Evolutionary conservation across 2,888 invertebrate genomes (phyloP).

Genomic region (Apotomis turbidana): DNA sequence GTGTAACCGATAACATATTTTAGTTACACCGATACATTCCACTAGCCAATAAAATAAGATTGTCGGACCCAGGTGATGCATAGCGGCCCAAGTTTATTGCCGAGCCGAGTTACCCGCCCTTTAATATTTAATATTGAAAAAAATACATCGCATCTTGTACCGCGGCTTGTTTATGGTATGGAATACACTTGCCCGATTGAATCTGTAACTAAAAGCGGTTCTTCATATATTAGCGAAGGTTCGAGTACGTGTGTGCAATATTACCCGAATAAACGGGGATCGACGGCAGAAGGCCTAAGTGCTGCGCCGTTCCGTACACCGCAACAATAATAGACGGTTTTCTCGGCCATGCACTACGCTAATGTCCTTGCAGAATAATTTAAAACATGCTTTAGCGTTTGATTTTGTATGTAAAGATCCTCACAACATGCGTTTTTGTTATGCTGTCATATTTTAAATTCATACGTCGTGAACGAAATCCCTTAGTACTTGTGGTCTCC

Average conservation of each 20-base stretch:
- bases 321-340: slow-evolving; percentile 13
- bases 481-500: too few species aligned
- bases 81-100: slow-evolving; percentile 76
- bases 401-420: neutral
- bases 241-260: slow-evolving; percentile 4
- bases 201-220: slow-evolving; percentile 45
- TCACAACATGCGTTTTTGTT: too few species aligned
- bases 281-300: neutral
- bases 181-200: slow-evolving; percentile 49
- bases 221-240: slow-evolving; percentile 32
- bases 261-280: slow-evolving; percentile 6
- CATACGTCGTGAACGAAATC: too few species aligned
- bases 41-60: slow-evolving; percentile 74
- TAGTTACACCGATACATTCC: slow-evolving; percentile 47
- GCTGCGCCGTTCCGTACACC: neutral
- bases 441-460: too few species aligned
- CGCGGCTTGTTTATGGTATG: slow-evolving; percentile 65
- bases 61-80: slow-evolving; percentile 79
- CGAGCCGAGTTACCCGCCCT: slow-evolving; percentile 72
- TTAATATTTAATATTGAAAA: slow-evolving; percentile 79
- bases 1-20: slow-evolving; percentile 36
- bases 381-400: neutral
- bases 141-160: slow-evolving; percentile 65
- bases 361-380: neutral
- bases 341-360: neutral